These are phyloP conservation scores for Schizopygopsis pylzovi DNA, from an alignment of 2,797 vertebrate species.

Conservation along the genomic window DNA sequence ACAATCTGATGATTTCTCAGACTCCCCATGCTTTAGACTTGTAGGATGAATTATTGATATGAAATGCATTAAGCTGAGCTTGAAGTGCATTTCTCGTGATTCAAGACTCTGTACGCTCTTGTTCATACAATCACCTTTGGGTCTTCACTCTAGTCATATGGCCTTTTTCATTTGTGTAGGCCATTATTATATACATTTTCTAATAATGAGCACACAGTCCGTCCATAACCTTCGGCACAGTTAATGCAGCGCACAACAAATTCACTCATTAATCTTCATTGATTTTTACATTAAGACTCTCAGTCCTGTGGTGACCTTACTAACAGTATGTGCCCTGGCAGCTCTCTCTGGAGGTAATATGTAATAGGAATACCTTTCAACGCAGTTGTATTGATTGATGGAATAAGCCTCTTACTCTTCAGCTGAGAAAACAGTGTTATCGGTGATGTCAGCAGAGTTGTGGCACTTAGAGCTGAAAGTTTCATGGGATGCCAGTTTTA, in stretches of 20 bases:
- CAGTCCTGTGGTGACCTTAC: constrained; percentile 27
- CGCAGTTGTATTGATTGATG: constrained; percentile 19
- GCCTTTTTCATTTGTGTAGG: constrained; percentile 3
- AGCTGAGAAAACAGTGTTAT: constrained; percentile 27
- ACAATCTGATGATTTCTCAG: constrained; percentile 30
- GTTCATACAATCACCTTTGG: constrained; percentile 33
- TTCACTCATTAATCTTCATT: constrained; percentile 47
- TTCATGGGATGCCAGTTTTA: constrained; percentile 3
- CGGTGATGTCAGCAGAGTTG: constrained; percentile 17
- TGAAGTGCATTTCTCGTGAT: constrained; percentile 25
- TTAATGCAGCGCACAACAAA: constrained; percentile 34
- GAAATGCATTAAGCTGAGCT: constrained; percentile 47
- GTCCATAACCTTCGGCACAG: constrained; percentile 21
- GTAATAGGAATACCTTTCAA: constrained; percentile 42
- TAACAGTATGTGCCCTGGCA: constrained; percentile 26
- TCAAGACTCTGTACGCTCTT: neutral
- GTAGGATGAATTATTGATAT: constrained; percentile 44
- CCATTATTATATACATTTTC: constrained; percentile 9
- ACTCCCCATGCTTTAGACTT: constrained; percentile 34
- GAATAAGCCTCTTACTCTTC: constrained; percentile 30
- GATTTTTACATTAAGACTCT: constrained; percentile 47
- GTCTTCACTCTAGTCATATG: neutral
- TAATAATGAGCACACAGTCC: constrained; percentile 23
- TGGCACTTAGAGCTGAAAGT: neutral
- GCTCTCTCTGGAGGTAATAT: constrained; percentile 39